Evolutionary conservation across 2,797 vertebrate genomes (phyloP).

Genomic region (Pangasius mekongensis): DNA sequence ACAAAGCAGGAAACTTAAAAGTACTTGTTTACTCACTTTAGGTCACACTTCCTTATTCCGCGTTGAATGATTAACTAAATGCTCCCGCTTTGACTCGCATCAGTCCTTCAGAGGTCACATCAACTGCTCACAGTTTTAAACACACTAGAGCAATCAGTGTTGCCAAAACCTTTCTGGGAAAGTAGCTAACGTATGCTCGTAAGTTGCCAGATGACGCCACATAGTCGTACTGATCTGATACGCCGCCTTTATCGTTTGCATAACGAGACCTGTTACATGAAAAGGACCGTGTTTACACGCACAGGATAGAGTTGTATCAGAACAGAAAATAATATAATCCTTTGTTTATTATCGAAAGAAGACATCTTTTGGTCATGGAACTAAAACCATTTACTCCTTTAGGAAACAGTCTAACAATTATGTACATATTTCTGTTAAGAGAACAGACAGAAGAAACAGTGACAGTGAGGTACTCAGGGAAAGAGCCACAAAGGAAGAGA

Average conservation of each 20-base stretch:
- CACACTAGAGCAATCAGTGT: neutral
- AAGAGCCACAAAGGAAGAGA: neutral
- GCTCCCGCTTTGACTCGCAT: neutral
- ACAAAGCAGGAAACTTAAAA: neutral
- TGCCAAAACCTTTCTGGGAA: neutral
- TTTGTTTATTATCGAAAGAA: neutral
- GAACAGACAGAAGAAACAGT: neutral
- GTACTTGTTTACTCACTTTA: neutral
- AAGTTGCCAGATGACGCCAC: neutral
- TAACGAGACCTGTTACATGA: neutral
- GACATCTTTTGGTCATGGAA: neutral
- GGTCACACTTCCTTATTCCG: neutral
- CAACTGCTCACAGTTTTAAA: neutral
- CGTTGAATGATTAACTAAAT: constrained; percentile 20
- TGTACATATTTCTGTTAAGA: neutral
- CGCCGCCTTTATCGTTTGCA: neutral
- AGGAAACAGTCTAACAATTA: neutral
- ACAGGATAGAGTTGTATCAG: neutral
- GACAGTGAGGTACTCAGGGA: neutral
- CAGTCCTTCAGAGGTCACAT: constrained; percentile 8
- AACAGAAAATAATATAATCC: neutral
- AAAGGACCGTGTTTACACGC: neutral
- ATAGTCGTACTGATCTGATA: neutral
- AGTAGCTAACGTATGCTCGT: too few species aligned
- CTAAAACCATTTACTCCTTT: neutral